Base-by-base conservation (phyloP, 2,113 vertebrate genomes). In the Mirza zaza region DNA sequence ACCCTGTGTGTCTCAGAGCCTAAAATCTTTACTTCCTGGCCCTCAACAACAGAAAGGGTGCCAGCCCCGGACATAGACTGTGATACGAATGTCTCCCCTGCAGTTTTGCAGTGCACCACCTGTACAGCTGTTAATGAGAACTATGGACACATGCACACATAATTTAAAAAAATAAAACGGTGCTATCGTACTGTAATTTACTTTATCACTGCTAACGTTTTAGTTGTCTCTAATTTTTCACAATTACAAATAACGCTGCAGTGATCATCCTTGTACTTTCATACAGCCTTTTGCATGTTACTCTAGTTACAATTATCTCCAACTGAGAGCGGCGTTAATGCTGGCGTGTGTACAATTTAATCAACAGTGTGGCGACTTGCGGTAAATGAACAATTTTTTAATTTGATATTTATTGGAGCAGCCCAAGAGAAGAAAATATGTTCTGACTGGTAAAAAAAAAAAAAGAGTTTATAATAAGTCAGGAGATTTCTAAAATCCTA, bases 301-400 rank as follows among this genome's bases (percentile, higher is more conserved):
- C 77, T 32, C 3, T 27, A 20, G 48, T 59, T 42, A 45, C 52
- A 48, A 5, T 45, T 34, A 36, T 48, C 82, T 59, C 97, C 71
- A 70, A 17, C 48, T 0, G 14, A 89, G 90, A 86, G 36, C 39
- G 1, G 32, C 2, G 12, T 81, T 52, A 32, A 27, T 48, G 36
- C 90, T 55, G 86, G 77, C 42, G 0, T 39, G 73, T 18, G 61
- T 36, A 3, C 73, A 3, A 13, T 52, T 59, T 52, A 15, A 81
- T 48, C 87, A 15, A 45, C 87, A 45, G 3, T 25, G 80, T 65
- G 63, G 68, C 23, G 1, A 18, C 80, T 88, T 77, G 70, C 82
- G 61, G 82, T 23, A 88, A 85, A 81, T n/a, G 95, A 76, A 87
- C 81, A 68, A 0, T 95, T 90, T 96, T 92, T 91, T 93, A 68